These are phyloP conservation scores for Rhizoglyphus robini DNA, from an alignment of 1,140 invertebrate genomes.

Conservation along the genomic window DNA sequence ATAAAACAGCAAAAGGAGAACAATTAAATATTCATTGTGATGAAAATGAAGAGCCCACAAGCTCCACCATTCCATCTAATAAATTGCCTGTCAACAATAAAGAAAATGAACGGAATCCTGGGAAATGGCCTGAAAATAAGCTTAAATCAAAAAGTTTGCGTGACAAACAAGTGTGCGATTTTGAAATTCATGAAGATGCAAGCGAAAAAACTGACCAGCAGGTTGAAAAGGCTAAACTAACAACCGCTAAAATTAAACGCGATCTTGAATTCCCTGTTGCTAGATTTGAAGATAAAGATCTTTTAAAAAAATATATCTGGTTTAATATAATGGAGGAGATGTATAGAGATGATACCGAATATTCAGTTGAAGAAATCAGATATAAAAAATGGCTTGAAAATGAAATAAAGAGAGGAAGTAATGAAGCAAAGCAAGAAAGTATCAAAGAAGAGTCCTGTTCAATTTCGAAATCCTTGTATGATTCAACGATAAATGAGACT, in stretches of 20 bases:
- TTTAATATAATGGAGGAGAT: constrained; percentile 40
- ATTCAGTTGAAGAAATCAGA: constrained; percentile 42
- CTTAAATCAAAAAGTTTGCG: constrained; percentile 21
- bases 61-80: constrained; percentile 19
- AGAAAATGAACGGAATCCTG: constrained; percentile 34
- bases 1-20: not conserved
- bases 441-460: not conserved
- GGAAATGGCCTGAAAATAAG: constrained; percentile 30
- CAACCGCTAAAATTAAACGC: not conserved
- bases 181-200: constrained; percentile 30
- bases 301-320: constrained; percentile 27
- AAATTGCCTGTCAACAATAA: constrained; percentile 26
- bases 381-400: constrained; percentile 30
- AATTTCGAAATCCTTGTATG: too few species aligned
- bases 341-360: constrained; percentile 40
- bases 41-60: not conserved
- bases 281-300: constrained; percentile 34
- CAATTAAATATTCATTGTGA: not conserved
- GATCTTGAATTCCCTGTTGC: constrained; percentile 23
- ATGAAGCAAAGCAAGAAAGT: not conserved
- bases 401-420: constrained; percentile 20
- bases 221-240: not conserved
- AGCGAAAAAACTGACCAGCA: not conserved
- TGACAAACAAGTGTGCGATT: constrained; percentile 21
- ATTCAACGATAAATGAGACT: too few species aligned